phyloP scores from a whole-genome alignment of 2,888 invertebrate species.

The Ormia ochracea region DNA sequence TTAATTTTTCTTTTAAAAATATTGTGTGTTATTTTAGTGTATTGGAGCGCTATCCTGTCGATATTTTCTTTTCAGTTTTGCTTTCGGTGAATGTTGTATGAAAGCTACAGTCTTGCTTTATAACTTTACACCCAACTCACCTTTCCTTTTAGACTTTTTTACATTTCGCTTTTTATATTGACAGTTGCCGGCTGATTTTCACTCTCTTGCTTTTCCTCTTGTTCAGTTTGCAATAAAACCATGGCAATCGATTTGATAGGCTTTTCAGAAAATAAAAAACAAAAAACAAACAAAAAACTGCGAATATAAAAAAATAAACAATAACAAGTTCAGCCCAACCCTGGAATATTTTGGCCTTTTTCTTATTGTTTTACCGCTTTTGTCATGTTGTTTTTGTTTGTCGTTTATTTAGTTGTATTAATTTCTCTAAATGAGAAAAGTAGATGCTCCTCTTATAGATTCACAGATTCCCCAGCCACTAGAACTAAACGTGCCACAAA shows the following conservation, averaged over 20 bases:
- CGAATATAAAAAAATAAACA: not conserved
- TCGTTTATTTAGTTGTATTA: not conserved
- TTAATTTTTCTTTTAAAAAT: not conserved
- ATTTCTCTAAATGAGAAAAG: not conserved
- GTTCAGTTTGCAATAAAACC: conserved; percentile 44
- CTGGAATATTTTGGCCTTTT: conserved; percentile 38
- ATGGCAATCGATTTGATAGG: conserved; percentile 55
- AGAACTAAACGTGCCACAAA: not conserved
- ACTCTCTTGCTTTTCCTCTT: conserved; percentile 3
- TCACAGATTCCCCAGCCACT: conserved; percentile 1
- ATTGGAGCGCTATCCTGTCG: conserved; percentile 8
- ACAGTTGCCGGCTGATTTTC: conserved; percentile 26
- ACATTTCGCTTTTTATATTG: conserved; percentile 16
- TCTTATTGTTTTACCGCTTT: conserved; percentile 55
- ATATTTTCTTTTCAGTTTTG: conserved; percentile 5
- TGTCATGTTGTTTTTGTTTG: conserved; percentile 36
- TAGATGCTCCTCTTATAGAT: conserved; percentile 47
- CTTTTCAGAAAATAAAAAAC: conserved; percentile 32
- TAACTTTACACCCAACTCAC: conserved; percentile 40
- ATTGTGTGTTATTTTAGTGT: not conserved
- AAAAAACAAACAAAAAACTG: no score
- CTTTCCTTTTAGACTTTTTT: conserved; percentile 38
- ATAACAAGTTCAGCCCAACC: conserved; percentile 43
- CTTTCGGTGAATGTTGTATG: not conserved
- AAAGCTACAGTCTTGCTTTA: not conserved